Evolutionary conservation across 2,113 vertebrate genomes (phyloP), one percentile per base, ranked within the genome.

Genomic region (Aptenodytes patagonicus): DNA sequence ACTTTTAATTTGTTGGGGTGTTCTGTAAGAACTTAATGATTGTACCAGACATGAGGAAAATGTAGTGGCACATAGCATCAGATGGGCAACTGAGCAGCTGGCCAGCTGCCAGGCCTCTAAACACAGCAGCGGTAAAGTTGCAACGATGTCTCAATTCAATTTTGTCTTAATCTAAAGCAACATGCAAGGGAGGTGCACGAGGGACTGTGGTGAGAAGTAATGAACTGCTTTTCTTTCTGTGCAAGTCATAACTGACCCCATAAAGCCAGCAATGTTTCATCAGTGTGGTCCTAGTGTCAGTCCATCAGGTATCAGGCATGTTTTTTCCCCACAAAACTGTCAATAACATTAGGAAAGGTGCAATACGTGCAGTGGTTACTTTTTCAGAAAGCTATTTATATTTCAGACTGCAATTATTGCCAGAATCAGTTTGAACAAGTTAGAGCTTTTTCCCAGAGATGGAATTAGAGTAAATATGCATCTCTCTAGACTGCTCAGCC

Each of bases 141-240:
- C 9, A 87, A 54, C 9, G 20, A 55, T 3, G 2, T 82, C 80
- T 93, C 83, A 46, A 32, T 76, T 76, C 69, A 83, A 61, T 96
- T 95, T 89, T 54, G 61, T 72, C 57, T 89, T 92, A 82, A 78
- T 84, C 80, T 84, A 65, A 93, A 89, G 18, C 77, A 91, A 71
- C 57, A 61, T 91, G 28, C 76, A 87, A 61, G 13, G 38, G 68
- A 83, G 51, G 55, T 75, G 28, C 36, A 46, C 6, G 2, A 57
- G 78, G 68, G 86, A 70, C 49, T 65, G 62, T 64, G 65, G 44
- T 72, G 65, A 81, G 70, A 89, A 89, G 55, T 75, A 89, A 92
- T 76, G 40, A 95, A 62, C 32, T 84, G 19, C 2, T 91, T 78
- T 83, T 90, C 38, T 28, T 82, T 81, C 57, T 13, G 5, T n/a